Conservation (phyloP, 2,797 vertebrate species). For the Schizothorax lantsangensis region DNA sequence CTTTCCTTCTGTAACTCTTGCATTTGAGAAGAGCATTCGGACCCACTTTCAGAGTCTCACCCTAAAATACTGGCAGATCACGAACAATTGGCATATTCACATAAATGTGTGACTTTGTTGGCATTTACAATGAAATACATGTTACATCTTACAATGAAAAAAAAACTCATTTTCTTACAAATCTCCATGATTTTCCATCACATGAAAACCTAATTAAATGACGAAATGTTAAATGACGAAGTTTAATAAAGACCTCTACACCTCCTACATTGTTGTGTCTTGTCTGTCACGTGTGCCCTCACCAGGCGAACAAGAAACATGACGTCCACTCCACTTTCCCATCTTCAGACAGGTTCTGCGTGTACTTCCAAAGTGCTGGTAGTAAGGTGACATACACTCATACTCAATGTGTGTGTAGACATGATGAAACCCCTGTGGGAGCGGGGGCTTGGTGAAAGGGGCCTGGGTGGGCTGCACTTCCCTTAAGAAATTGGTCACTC, state of each 20-base stretch:
- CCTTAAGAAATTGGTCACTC: slow-evolving; percentile 73
- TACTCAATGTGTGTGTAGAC: slow-evolving; percentile 94
- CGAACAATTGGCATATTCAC: background rate
- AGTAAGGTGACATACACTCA: slow-evolving; percentile 90
- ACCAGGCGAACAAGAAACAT: slow-evolving; percentile 95
- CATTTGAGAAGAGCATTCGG: background rate
- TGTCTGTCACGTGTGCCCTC: slow-evolving; percentile 72
- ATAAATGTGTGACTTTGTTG: background rate
- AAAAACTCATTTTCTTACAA: background rate
- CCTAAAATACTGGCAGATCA: background rate
- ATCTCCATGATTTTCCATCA: background rate
- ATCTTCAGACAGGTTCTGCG: slow-evolving; percentile 94
- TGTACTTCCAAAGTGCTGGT: slow-evolving; percentile 90
- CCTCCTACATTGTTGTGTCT: background rate
- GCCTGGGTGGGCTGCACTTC: slow-evolving; percentile 80
- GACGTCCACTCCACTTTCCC: slow-evolving; percentile 96
- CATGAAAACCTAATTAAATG: background rate
- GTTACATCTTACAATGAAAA: background rate
- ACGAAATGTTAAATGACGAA: too few species aligned
- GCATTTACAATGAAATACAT: background rate
- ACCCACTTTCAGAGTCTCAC: background rate
- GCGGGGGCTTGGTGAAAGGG: slow-evolving; percentile 76
- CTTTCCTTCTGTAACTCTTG: background rate
- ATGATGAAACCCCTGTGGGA: slow-evolving; percentile 88
- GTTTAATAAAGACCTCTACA: too few species aligned